These are phyloP conservation scores for Neodiprion lecontei DNA, from an alignment of 1,140 invertebrate genomes.

Conservation along the genomic window DNA sequence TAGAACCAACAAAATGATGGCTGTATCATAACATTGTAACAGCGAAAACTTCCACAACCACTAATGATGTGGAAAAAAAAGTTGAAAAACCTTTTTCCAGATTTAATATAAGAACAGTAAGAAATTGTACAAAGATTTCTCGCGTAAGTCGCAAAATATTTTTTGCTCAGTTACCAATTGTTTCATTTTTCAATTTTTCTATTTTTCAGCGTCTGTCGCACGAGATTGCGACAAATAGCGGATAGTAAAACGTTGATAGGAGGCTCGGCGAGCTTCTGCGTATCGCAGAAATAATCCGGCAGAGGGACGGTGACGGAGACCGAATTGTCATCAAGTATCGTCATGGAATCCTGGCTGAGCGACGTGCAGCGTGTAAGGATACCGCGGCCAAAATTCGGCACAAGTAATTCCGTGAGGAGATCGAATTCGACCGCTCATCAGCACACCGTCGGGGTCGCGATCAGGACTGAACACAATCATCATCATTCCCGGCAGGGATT, in stretches of 20 bases:
- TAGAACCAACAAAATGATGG: not conserved
- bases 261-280: too few species aligned
- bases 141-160: too few species aligned
- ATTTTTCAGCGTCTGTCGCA: too few species aligned
- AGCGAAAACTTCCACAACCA: too few species aligned
- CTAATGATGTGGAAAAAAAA: too few species aligned
- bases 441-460: conserved; percentile 43
- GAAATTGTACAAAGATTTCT: too few species aligned
- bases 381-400: conserved; percentile 82
- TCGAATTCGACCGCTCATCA: conserved; percentile 56
- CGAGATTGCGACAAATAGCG: too few species aligned
- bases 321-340: conserved; percentile 18
- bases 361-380: conserved; percentile 84
- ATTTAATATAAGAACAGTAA: too few species aligned
- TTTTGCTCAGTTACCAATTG: not conserved
- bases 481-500: conserved; percentile 43
- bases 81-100: too few species aligned
- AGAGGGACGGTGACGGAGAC: not conserved
- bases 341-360: conserved; percentile 82
- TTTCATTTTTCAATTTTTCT: not conserved
- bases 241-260: too few species aligned
- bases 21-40: too few species aligned
- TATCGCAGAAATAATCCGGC: not conserved
- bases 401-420: conserved; percentile 59
- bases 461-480: too few species aligned